Evolutionary conservation across 2,888 invertebrate genomes (phyloP), one percentile per base, ranked within the genome.

Genomic region (Esperia sulphurella): DNA sequence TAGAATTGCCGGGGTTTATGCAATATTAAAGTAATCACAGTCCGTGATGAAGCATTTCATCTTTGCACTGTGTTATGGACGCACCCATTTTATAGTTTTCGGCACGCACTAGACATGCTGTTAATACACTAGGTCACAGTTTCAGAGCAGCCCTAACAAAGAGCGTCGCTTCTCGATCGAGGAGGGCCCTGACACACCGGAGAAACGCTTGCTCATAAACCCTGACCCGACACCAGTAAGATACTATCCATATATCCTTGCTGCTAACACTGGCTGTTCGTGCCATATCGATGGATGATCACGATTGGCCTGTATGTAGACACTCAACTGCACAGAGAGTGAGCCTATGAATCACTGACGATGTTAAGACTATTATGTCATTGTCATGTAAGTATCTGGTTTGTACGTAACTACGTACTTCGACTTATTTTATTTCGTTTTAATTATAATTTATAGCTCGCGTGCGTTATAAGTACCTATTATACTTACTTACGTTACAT

Each of bases 211-310:
- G 79, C 88, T 90, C 71, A 82, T 90, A 71, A 85, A 90, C 70
- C 90, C 90, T 59, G 90, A 90, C 54, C 80, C 81, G 49, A 80
- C 90, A 66, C 86, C 90, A 78, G 90, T 90, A 89, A 90, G 90
- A 73, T 62, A 61, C 13, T 39, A 8, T 53, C 51, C 50, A 59
- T 58, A 60, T 57, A 60, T 7, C 8, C 5, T 30, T 56, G 49
- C 45, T 63, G 51, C 56, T 54, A 54, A 61, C 52, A 55, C 54
- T 48, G 48, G 46, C 31, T 31, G 31, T 31, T 46, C 14, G 41
- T 49, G 45, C 45, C 40, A 30, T 48, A 46, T 43, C 42, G 35
- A 45, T 35, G 45, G 46, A 48, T 41, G 9, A 41, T 39, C 13
- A 40, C 14, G 31, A 10, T 29, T 47, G 47, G 47, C 50, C 41